These are phyloP conservation scores for Coelinius sp. DNA, from an alignment of 2,888 invertebrate genomes.

Conservation along the genomic window DNA sequence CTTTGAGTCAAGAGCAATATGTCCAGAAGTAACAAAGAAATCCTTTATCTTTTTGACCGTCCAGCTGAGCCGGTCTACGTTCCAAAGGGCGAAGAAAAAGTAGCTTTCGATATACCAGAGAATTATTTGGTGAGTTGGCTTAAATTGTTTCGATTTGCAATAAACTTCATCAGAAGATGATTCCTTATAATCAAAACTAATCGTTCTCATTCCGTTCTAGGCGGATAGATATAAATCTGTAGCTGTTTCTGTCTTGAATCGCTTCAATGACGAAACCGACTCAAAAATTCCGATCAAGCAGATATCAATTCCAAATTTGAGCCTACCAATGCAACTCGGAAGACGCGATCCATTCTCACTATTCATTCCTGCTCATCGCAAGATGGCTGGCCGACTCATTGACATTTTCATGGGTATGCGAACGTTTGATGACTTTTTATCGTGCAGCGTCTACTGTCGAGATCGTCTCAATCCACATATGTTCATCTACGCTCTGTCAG, in stretches of 20 bases:
- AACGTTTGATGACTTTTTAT: constrained; percentile 79
- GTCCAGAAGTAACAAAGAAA: constrained; percentile 44
- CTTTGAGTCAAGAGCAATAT: constrained; percentile 16
- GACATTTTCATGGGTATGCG: constrained; percentile 81
- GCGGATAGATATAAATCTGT: constrained; percentile 74
- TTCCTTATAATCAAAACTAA: no score
- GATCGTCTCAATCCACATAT: constrained; percentile 85
- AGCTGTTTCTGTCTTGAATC: constrained; percentile 74
- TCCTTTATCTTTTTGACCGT: constrained; percentile 78
- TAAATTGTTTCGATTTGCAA: not conserved
- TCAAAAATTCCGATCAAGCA: constrained; percentile 74
- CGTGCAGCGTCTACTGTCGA: constrained; percentile 80
- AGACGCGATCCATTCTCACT: constrained; percentile 81
- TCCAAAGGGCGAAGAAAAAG: constrained; percentile 78
- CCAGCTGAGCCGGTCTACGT: constrained; percentile 84
- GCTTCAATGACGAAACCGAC: constrained; percentile 73
- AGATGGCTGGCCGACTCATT: constrained; percentile 80
- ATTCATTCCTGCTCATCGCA: constrained; percentile 81
- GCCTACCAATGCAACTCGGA: constrained; percentile 75
- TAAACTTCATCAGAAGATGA: not conserved
- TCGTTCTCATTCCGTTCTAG: constrained; percentile 53
- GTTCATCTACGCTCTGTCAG: constrained; percentile 85
- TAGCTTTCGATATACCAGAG: constrained; percentile 77
- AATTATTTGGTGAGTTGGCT: constrained; percentile 76
- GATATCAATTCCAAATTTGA: constrained; percentile 78